Evolutionary conservation across 2,113 vertebrate species (phyloP).

Genomic region (Edolisoma coerulescens): DNA sequence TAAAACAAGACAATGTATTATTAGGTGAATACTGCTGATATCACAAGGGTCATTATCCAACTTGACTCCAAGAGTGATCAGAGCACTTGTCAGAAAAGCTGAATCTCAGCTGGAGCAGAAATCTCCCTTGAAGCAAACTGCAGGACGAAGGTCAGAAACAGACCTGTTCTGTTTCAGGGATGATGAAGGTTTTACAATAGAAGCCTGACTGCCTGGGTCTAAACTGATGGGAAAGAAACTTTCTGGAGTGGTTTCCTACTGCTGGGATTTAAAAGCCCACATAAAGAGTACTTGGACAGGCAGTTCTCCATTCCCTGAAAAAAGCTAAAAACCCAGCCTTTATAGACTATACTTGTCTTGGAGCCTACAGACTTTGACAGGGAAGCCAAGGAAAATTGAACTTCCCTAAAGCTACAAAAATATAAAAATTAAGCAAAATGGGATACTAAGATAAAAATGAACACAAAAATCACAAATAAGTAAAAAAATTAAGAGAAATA

Average conservation of each 20-base stretch:
- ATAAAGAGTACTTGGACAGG: neutral
- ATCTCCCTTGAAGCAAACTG: constrained; percentile 3
- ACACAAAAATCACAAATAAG: neutral
- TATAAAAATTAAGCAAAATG: neutral
- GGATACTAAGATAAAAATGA: neutral
- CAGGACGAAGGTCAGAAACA: constrained; percentile 22
- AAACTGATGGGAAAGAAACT: neutral
- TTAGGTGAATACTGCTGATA: neutral
- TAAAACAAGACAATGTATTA: constrained; percentile 12
- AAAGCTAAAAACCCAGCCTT: neutral
- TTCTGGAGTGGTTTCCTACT: constrained; percentile 19
- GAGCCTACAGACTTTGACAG: neutral
- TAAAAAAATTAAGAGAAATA: neutral
- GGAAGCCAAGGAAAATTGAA: neutral
- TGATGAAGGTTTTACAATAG: neutral
- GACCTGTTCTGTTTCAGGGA: neutral
- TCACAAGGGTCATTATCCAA: constrained; percentile 10
- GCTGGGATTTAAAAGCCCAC: neutral
- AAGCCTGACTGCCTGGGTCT: neutral
- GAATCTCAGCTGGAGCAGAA: constrained; percentile 23
- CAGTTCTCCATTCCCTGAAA: neutral
- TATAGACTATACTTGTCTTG: neutral
- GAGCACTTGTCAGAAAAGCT: neutral
- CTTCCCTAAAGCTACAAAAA: neutral
- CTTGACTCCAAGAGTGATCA: neutral